Evolutionary conservation across 2,797 vertebrate species (phyloP).

Genomic region (Chelidonichthys spinosus): DNA sequence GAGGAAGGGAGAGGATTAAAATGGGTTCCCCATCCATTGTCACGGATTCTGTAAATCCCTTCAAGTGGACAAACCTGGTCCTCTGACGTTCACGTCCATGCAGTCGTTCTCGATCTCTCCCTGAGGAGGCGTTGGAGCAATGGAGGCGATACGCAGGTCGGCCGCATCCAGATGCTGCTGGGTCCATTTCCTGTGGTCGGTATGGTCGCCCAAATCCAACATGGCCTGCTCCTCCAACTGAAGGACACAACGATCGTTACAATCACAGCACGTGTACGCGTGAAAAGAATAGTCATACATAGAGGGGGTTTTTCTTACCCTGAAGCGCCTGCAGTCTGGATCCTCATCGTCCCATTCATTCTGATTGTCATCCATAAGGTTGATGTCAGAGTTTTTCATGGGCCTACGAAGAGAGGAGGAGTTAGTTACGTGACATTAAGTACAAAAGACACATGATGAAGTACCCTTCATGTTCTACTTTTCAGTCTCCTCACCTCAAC

Average conservation of each 20-base stretch:
- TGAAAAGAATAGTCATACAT: neutral
- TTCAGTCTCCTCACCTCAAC: slow-evolving; percentile 87
- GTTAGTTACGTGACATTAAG: slow-evolving; percentile 19
- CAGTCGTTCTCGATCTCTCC: slow-evolving; percentile 96
- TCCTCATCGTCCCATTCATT: slow-evolving; percentile 97
- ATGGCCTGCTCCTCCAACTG: slow-evolving; percentile 96
- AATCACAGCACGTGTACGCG: slow-evolving; percentile 5
- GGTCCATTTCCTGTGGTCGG: slow-evolving; percentile 97
- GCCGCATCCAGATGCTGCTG: slow-evolving; percentile 98
- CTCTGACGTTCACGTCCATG: slow-evolving; percentile 97
- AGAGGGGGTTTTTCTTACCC: slow-evolving; percentile 80
- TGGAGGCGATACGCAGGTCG: slow-evolving; percentile 92
- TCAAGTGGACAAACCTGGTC: slow-evolving; percentile 86
- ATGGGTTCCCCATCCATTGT: neutral
- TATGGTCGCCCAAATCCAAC: slow-evolving; percentile 90
- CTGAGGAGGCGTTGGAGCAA: slow-evolving; percentile 96
- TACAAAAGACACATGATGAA: neutral
- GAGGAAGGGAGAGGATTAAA: neutral
- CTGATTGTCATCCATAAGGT: slow-evolving; percentile 97
- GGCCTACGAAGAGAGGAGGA: slow-evolving; percentile 68
- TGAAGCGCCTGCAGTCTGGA: slow-evolving; percentile 92
- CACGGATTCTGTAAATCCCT: neutral
- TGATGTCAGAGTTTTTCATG: slow-evolving; percentile 93
- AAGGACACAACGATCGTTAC: slow-evolving; percentile 16
- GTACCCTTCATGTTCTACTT: neutral